Percentiles rank a stretch among this genome's conserved stretches.
Evolutionary conservation across 2,888 invertebrate genomes (phyloP).

Genomic region (Aleiodes alternator): DNA sequence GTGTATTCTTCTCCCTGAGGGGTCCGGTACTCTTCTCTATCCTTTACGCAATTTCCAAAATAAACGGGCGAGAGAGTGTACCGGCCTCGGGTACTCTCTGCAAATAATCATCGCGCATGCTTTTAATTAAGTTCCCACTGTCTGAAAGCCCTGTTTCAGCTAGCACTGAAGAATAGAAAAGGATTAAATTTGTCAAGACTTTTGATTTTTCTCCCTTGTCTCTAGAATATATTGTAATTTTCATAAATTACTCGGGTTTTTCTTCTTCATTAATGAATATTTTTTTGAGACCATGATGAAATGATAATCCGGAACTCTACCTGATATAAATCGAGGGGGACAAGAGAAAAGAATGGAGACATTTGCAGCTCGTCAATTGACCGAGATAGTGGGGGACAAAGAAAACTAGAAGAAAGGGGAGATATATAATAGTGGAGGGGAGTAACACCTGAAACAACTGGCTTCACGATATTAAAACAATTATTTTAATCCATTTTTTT

Average conservation of each 20-base stretch:
- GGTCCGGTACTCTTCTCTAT: slow-evolving; percentile 33
- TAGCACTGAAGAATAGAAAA: slow-evolving; percentile 22
- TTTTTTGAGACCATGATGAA: slow-evolving; percentile 7
- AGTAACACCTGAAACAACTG: slow-evolving; percentile 66
- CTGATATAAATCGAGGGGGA: slow-evolving; percentile 23
- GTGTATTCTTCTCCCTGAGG: slow-evolving; percentile 32
- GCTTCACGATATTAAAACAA: slow-evolving; percentile 53
- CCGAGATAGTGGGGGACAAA: not conserved
- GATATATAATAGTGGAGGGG: slow-evolving; percentile 34
- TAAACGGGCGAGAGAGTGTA: slow-evolving; percentile 64
- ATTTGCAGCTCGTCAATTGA: slow-evolving; percentile 33
- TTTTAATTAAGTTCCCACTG: slow-evolving; percentile 74
- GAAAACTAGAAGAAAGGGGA: slow-evolving; percentile 1
- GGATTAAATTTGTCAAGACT: slow-evolving; percentile 11
- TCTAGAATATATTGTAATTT: not conserved
- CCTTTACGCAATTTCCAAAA: slow-evolving; percentile 70
- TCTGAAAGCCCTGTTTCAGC: slow-evolving; percentile 60
- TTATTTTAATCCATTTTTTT: slow-evolving; percentile 4
- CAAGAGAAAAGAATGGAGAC: slow-evolving; percentile 11
- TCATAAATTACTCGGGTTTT: no score
- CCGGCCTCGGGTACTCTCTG: slow-evolving; percentile 58
- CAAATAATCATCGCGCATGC: slow-evolving; percentile 74
- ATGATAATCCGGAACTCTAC: slow-evolving; percentile 21
- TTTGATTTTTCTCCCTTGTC: not conserved
- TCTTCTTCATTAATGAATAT: no score